Base-by-base conservation (phyloP, 2,113 vertebrate species). In the Acanthochromis polyacanthus region DNA sequence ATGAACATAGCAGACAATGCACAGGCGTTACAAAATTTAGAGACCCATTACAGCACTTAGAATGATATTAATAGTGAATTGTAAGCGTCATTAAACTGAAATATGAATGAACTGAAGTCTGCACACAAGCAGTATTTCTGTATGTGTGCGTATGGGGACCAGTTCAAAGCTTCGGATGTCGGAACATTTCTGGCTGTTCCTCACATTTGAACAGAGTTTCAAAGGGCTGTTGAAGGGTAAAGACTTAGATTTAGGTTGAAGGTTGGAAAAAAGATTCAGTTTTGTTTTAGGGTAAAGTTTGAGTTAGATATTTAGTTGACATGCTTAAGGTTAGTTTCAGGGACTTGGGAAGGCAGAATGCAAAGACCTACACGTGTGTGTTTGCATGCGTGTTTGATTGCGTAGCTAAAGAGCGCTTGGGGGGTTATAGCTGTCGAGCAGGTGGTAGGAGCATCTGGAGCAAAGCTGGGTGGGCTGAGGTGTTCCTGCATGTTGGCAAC, bases 381-480 rank as follows among this genome's bases (percentile, higher is more conserved):
- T 25, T 38, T 67, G 30, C 57, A 50, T 8, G 52, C 50, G n/a
- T 46, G 55, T 30, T n/a, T 25, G 2, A 3, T 40, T 51, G 65
- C 12, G 60, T 46, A 25, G 38, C 45, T 68, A 17, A 16, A 40
- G 7, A 46, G 46, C 43, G 43, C 23, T 48, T 2, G 16, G 40
- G 61, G 15, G 48, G 28, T 71, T 50, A 72, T 23, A 52, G 58
- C 73, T 30, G 51, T 64, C 23, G 72, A 80, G 63, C 81, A 75
- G 78, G 68, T 86, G 84, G 74, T 69, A 59, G 55, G 30, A 81
- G 40, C 71, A 72, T 81, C 78, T 79, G 81, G 66, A 71, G 52
- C 23, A 66, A 71, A 65, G 51, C 43, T 58, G 55, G 75, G 53
- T 61, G 64, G 60, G 48, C 65, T 57, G 53, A 56, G 60, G 55